Evolutionary conservation across 2,113 vertebrate genomes (phyloP).

Genomic region (Psilopsiagon aymara): DNA sequence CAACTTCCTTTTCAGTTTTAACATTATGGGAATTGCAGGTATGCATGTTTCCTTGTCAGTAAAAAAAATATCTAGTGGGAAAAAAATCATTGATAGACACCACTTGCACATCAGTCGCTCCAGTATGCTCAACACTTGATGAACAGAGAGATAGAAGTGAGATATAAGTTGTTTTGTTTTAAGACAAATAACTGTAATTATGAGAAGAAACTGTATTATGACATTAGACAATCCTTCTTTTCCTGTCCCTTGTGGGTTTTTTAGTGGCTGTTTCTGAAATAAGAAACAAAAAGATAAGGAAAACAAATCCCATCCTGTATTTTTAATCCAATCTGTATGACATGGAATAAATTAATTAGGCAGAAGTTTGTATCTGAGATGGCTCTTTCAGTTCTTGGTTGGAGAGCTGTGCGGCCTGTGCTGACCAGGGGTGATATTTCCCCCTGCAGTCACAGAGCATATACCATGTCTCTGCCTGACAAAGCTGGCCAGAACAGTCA

Average conservation of each 20-base stretch:
- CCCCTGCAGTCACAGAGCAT: not conserved
- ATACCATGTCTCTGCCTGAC: too few species aligned
- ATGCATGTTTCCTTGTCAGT: not conserved
- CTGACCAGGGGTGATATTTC: not conserved
- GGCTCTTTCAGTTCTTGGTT: not conserved
- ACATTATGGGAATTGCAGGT: not conserved
- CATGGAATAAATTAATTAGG: not conserved
- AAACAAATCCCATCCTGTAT: not conserved
- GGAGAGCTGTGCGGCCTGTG: not conserved
- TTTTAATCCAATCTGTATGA: not conserved
- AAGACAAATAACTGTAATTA: not conserved
- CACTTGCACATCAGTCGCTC: not conserved
- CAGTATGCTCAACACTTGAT: not conserved
- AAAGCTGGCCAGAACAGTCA: not conserved
- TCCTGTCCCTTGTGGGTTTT: not conserved
- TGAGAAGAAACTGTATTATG: not conserved
- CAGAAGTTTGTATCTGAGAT: not conserved
- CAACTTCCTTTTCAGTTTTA: not conserved
- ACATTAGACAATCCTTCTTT: not conserved
- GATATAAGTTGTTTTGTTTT: not conserved
- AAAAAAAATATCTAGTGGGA: not conserved
- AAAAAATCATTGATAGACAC: not conserved
- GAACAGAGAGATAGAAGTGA: not conserved
- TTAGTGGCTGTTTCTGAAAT: not conserved
- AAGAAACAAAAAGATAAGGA: not conserved